phyloP scores from a whole-genome alignment of 2,797 vertebrate species.

The Lithobates pipiens region DNA sequence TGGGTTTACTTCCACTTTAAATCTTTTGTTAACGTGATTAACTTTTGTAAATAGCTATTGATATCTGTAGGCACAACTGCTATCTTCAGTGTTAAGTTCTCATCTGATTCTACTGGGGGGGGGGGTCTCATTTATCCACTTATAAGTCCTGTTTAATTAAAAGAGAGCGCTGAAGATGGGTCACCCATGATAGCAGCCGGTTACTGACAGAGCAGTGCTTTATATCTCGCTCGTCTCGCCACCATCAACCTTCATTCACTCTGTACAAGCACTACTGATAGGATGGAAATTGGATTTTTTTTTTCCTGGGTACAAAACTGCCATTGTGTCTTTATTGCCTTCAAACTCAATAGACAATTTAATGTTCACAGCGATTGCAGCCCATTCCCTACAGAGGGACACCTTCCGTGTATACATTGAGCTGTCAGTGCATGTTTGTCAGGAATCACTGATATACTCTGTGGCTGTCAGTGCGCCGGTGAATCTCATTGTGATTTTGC shows the following conservation, averaged over 20 bases:
- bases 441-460: not conserved
- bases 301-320: not conserved
- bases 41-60: too few species aligned
- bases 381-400: not conserved
- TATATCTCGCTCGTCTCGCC: not conserved
- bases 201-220: not conserved
- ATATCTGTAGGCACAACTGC: too few species aligned
- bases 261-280: not conserved
- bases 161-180: not conserved
- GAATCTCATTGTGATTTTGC: not conserved
- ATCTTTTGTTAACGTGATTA: too few species aligned
- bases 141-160: not conserved
- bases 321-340: constrained; percentile 6
- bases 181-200: not conserved
- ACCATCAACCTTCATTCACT: not conserved
- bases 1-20: too few species aligned
- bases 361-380: not conserved
- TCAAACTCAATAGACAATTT: not conserved
- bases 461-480: not conserved
- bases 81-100: too few species aligned
- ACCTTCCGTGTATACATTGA: not conserved
- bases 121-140: not conserved
- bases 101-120: too few species aligned
- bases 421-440: not conserved
- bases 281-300: not conserved